These are phyloP conservation scores for Epinephelus coioides DNA, from an alignment of 2,797 vertebrate species.

Conservation along the genomic window DNA sequence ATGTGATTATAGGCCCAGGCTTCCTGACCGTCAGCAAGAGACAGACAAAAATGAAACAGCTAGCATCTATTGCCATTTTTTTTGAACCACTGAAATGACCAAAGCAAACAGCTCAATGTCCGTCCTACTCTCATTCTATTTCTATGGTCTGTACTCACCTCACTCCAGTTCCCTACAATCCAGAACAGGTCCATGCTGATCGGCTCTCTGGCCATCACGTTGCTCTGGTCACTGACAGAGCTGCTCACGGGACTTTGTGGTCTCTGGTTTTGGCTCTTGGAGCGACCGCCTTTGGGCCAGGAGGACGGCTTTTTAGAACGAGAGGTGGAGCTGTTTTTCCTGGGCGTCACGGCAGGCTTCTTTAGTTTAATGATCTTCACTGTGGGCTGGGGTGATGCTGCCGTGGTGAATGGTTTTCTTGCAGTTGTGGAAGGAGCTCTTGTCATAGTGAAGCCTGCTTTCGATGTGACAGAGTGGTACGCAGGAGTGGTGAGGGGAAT, in stretches of 20 bases:
- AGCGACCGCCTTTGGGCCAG: constrained; percentile 57
- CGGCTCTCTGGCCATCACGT: constrained; percentile 55
- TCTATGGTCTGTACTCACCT: constrained; percentile 80
- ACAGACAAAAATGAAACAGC: no score
- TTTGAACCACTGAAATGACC: no score
- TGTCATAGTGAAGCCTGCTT: constrained; percentile 31
- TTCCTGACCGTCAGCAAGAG: no score
- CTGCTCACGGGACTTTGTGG: constrained; percentile 29
- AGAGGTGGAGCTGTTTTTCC: constrained; percentile 19
- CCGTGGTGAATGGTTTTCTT: constrained; percentile 45
- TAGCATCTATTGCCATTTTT: no score
- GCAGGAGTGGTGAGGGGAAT: constrained; percentile 47
- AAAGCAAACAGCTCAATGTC: no score
- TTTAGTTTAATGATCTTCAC: constrained; percentile 64
- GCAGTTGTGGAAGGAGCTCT: constrained; percentile 54
- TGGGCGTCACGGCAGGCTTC: constrained; percentile 52
- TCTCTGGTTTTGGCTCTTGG: constrained; percentile 60
- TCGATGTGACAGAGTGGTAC: constrained; percentile 40
- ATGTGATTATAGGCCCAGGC: no score
- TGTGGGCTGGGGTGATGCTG: constrained; percentile 51
- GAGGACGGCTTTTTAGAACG: constrained; percentile 55
- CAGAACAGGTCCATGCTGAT: constrained; percentile 82
- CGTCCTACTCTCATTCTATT: no score
- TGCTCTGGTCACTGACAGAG: constrained; percentile 56
- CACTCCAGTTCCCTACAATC: constrained; percentile 94